phyloP scores from a whole-genome alignment of 2,888 invertebrate genomes.

The Campoletis raptor region DNA sequence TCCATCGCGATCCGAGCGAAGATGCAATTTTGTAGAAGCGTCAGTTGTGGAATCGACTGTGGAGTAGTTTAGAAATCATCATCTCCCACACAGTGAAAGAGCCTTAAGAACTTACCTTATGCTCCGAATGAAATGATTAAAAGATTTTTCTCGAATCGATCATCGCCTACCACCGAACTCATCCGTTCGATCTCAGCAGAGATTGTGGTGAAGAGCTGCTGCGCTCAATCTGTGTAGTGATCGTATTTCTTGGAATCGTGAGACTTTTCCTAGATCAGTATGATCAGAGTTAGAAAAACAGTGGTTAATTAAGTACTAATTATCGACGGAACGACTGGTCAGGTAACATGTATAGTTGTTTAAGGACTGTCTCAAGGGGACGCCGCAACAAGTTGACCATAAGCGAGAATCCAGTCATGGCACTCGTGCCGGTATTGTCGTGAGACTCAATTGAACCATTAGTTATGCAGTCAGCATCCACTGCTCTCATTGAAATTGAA shows the following conservation, averaged over 20 bases:
- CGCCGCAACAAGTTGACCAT: constrained; percentile 46
- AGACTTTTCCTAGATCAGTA: constrained; percentile 10
- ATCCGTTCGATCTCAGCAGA: neutral
- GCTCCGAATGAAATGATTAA: neutral
- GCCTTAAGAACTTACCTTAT: constrained; percentile 4
- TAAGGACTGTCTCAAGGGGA: constrained; percentile 60
- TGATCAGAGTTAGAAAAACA: constrained; percentile 26
- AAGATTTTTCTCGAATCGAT: neutral
- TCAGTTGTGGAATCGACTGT: constrained; percentile 45
- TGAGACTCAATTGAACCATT: neutral
- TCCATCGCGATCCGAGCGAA: constrained; percentile 17
- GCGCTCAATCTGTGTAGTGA: neutral
- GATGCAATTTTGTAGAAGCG: constrained; percentile 38
- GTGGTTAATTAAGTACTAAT: constrained; percentile 67
- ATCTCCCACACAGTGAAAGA: neutral
- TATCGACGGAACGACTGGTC: constrained; percentile 44
- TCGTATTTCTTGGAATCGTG: neutral
- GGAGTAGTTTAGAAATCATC: constrained; percentile 67
- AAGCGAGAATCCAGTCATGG: constrained; percentile 62
- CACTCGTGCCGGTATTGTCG: constrained; percentile 26
- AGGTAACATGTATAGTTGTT: constrained; percentile 22
- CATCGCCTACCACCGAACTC: neutral
- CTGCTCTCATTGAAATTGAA: neutral
- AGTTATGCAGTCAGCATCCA: neutral
- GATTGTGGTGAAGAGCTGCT: neutral